Evolutionary conservation across 2,888 invertebrate genomes (phyloP), one percentile per base, ranked within the genome.

Genomic region (Amorpha juglandis): DNA sequence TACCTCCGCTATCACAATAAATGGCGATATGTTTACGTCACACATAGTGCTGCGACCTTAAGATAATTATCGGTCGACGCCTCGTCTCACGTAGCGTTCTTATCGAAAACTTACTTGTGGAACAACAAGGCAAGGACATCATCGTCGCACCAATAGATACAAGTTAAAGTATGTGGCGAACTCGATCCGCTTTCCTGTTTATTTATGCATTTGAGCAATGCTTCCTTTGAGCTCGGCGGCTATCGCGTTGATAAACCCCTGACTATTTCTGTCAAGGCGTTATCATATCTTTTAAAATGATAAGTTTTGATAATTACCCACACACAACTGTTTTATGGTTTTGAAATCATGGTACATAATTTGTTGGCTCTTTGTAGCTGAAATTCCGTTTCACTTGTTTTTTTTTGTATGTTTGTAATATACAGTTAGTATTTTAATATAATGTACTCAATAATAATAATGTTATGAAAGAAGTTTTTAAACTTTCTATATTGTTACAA

Each of bases 31-130:
- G 78, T 68, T 81, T 74, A 86, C 90, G 89, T 90, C 89, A 90
- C 76, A 65, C 65, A 91, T 92, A 92, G 84, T 88, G 81, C 69
- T 86, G 82, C 84, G 91, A 92, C 92, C 92, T 92, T 89, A 89
- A 85, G 88, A 91, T 88, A 91, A 89, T 89, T 91, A 92, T 92
- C 92, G 92, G 92, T 91, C 92, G 89, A 78, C 90, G 92, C 84
- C 92, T 87, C 89, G 86, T 84, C 87, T 84, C 80, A 74, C 75
- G 72, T 74, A 72, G 69, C 75, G 72, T 72, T 75, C 81, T 86
- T 88, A 86, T 90, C 89, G 88, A 89, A 88, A 86, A 83, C 78
- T 80, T 75, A 73, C 64, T 72, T 19, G 33, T 71, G 73, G 66
- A 77, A 82, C 80, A 82, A 82, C 84, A 83, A 79, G 74, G 79